Conservation (phyloP, 53 echinoderm and acorn worm species). For the Antedon mediterranea region DNA sequence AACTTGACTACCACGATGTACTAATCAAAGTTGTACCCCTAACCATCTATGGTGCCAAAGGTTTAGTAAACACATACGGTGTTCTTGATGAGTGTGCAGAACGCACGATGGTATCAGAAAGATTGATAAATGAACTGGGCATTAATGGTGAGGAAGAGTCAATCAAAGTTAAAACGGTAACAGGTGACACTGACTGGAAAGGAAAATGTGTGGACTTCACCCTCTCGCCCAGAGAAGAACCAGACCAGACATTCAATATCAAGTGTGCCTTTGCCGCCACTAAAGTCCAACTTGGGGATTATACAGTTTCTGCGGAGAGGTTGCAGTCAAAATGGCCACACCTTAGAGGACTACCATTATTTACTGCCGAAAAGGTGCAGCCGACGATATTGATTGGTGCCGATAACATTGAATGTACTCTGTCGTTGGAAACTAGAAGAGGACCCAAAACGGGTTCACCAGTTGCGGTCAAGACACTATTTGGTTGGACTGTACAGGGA, state of each 20-base stretch:
- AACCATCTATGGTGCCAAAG: conserved; percentile 8
- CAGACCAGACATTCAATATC: conserved; percentile 9
- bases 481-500: conserved; percentile 20
- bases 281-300: conserved; percentile 1
- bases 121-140: not conserved
- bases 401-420: conserved; percentile 14
- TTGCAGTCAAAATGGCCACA: conserved; percentile 14
- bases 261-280: conserved; percentile 7
- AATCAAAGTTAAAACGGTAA: conserved; percentile 9
- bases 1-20: conserved; percentile 14
- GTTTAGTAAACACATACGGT: conserved; percentile 11
- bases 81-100: conserved; percentile 15
- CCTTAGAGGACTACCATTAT: conserved; percentile 5
- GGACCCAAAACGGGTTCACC: not conserved
- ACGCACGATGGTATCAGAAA: conserved; percentile 11
- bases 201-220: conserved; percentile 11
- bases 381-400: conserved; percentile 14
- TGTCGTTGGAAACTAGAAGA: not conserved
- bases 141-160: not conserved
- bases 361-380: conserved; percentile 12
- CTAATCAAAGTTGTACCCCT: conserved; percentile 12
- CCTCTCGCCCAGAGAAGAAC: conserved; percentile 7
- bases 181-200: conserved; percentile 5
- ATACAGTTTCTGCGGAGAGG: conserved; percentile 3
- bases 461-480: conserved; percentile 15